phyloP scores from a whole-genome alignment of 2,888 invertebrate genomes.

The Callyntrura guangdongensis region DNA sequence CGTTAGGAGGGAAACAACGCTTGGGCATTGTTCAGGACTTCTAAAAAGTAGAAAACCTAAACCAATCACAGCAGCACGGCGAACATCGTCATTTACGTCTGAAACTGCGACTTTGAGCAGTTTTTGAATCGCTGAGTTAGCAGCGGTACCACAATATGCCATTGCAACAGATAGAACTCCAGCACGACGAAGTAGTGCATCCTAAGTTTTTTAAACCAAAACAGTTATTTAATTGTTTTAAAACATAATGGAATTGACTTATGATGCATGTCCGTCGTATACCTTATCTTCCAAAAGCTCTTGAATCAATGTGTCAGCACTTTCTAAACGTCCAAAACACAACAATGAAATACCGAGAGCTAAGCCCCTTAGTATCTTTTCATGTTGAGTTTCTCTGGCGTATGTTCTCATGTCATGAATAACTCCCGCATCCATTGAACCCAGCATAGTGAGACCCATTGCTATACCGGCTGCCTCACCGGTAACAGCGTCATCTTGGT shows the following conservation, averaged over 20 bases:
- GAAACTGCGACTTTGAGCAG: slow-evolving; percentile 98
- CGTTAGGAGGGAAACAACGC: slow-evolving; percentile 97
- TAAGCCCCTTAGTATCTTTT: slow-evolving; percentile 98
- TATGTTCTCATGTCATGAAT: slow-evolving; percentile 98
- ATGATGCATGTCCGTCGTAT: background rate
- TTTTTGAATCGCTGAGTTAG: slow-evolving; percentile 97
- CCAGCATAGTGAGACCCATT: slow-evolving; percentile 99
- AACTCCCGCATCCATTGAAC: slow-evolving; percentile 95
- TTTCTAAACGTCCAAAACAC: slow-evolving; percentile 98
- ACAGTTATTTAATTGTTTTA: too few species aligned
- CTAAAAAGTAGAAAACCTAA: slow-evolving; percentile 98
- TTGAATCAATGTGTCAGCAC: slow-evolving; percentile 97
- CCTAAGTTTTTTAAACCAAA: slow-evolving; percentile 86
- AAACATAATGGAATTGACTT: background rate
- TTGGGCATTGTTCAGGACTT: slow-evolving; percentile 98
- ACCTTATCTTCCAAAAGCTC: slow-evolving; percentile 94
- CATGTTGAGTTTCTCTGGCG: slow-evolving; percentile 98
- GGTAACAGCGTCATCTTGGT: slow-evolving; percentile 99
- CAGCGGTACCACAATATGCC: slow-evolving; percentile 99
- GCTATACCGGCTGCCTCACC: slow-evolving; percentile 99
- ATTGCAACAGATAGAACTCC: slow-evolving; percentile 99
- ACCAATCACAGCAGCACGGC: slow-evolving; percentile 99
- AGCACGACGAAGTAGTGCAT: slow-evolving; percentile 96
- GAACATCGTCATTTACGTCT: slow-evolving; percentile 99
- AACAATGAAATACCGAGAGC: slow-evolving; percentile 98